Evolutionary conservation across 2,797 vertebrate genomes (phyloP), one percentile per base, ranked within the genome.

Genomic region (Diplodus sargus): DNA sequence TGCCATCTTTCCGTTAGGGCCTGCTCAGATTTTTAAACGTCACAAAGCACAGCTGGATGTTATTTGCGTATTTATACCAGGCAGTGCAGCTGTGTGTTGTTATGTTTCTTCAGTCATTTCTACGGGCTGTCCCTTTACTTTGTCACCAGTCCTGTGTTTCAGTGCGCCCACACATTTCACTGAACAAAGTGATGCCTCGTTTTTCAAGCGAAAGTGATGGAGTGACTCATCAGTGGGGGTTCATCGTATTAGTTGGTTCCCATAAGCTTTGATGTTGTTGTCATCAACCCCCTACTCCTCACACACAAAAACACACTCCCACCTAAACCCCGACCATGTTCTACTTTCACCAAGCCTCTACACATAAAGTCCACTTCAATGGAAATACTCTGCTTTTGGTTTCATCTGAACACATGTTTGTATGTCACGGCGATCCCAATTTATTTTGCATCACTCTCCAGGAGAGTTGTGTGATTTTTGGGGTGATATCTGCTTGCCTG

Each of bases 201-300:
- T 28, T 48, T 53, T 49, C 30, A 57, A 12, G 5, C 57, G 51
- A 15, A 59, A 61, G 60, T n/a, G 52, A 30, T 7, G 34, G 68
- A 18, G 68, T 88, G 72, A 90, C 76, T 92, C 89, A 90, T 74
- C 17, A 25, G 18, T 39, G n/a, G 67, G 56, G 57, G 20, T 67
- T 72, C 18, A 25, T 71, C 62, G 14, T 48, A 75, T 57, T 23
- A 56, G 15, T 72, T 84, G 58, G 54, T 81, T 83, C 69, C 68
- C 52, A 61, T 86, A 59, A 83, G 73, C 54, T 78, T 81, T 79
- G 51, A 61, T 73, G 59, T 84, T 67, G 22, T 79, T 87, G 78
- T 84, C 39, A 39, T 39, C 9, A 39, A 39, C 39, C 23, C 65
- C 65, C 34, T 47, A 72, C 56, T n/a, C 77, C 49, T 23, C 49